Evolutionary conservation across 2,888 invertebrate species (phyloP).

Genomic region (Idaea biselata): DNA sequence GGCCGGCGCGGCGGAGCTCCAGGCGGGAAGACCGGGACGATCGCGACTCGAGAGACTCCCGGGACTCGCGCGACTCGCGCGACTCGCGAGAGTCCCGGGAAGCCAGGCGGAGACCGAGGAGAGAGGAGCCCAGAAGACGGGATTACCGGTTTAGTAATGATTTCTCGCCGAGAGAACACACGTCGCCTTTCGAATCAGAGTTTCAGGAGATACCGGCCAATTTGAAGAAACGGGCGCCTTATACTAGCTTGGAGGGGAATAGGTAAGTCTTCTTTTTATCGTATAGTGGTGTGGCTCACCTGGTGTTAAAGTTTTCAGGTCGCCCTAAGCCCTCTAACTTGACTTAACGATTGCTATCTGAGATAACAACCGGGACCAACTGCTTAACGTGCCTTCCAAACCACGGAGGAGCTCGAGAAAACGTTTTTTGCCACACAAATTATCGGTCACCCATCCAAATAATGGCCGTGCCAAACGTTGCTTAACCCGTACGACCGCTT

Average conservation of each 20-base stretch:
- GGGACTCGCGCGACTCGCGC: conserved; percentile 31
- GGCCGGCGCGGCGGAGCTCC: conserved; percentile 47
- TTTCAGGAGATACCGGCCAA: conserved; percentile 72
- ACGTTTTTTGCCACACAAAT: no score
- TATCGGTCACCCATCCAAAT: no score
- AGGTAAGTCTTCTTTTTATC: conserved; percentile 41
- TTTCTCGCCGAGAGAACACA: conserved; percentile 79
- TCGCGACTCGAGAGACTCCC: conserved; percentile 35
- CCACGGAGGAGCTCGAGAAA: no score
- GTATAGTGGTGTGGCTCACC: no score
- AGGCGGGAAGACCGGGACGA: conserved; percentile 39
- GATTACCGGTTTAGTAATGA: conserved; percentile 81
- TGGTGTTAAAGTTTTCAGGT: no score
- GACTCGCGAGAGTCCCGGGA: conserved; percentile 40
- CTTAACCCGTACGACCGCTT: no score
- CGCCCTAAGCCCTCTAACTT: no score
- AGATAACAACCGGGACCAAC: no score
- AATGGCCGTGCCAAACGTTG: no score
- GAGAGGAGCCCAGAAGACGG: conserved; percentile 50
- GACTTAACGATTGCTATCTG: no score
- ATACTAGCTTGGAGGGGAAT: conserved; percentile 65
- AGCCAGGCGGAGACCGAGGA: conserved; percentile 42
- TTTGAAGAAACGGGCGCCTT: conserved; percentile 61
- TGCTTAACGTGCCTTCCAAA: no score
- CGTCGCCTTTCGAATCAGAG: conserved; percentile 83